Conservation (phyloP, 1,140 invertebrate species). For the Bombus pascuorum region DNA sequence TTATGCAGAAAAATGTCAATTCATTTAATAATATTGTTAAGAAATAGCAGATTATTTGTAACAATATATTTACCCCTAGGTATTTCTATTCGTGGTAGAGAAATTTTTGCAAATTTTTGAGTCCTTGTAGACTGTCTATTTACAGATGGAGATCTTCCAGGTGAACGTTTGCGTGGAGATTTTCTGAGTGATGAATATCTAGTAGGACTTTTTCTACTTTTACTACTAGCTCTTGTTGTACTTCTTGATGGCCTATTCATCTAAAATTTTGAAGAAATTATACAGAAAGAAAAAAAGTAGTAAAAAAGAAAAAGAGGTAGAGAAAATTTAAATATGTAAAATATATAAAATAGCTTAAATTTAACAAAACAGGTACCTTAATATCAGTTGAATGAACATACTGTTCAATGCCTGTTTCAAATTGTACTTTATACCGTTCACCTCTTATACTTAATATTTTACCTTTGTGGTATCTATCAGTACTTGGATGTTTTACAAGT, state of each 20-base stretch:
- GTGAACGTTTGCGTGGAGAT: slow-evolving; percentile 66
- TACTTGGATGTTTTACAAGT: slow-evolving; percentile 72
- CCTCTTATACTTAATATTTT: slow-evolving; percentile 70
- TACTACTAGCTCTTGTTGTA: slow-evolving; percentile 58
- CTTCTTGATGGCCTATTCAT: slow-evolving; percentile 69
- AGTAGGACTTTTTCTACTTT: slow-evolving; percentile 68
- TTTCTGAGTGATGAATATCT: slow-evolving; percentile 68
- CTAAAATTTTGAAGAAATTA: slow-evolving; percentile 48
- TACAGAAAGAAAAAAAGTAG: background rate
- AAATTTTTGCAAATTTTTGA: slow-evolving; percentile 69
- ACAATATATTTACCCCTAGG: slow-evolving; percentile 60
- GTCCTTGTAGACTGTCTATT: slow-evolving; percentile 63
- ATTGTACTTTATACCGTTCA: slow-evolving; percentile 70
- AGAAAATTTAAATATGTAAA: background rate
- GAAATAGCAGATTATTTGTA: background rate
- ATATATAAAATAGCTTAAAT: background rate
- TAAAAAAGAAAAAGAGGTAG: background rate
- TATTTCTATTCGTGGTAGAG: slow-evolving; percentile 68
- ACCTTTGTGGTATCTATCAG: slow-evolving; percentile 67
- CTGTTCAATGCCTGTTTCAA: slow-evolving; percentile 69
- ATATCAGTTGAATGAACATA: slow-evolving; percentile 66
- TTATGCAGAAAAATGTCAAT: background rate
- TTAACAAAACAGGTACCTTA: slow-evolving; percentile 63
- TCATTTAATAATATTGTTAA: background rate
- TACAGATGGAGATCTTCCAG: slow-evolving; percentile 58